These are phyloP conservation scores for Felis chaus DNA, from an alignment of 2,113 vertebrate species.

Conservation along the genomic window DNA sequence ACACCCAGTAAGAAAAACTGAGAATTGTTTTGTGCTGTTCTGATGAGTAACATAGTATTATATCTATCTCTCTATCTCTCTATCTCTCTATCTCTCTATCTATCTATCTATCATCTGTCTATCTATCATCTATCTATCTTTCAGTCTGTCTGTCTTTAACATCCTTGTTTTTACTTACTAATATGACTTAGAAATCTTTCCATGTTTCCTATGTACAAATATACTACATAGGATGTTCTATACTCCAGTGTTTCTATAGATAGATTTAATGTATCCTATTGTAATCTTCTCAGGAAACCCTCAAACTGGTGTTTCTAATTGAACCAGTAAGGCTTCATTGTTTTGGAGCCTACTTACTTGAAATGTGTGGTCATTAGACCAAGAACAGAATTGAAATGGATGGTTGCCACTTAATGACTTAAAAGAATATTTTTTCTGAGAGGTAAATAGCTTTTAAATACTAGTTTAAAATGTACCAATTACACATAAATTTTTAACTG, in stretches of 20 bases:
- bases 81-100: too few relatives aligned
- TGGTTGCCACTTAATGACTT: slow-evolving; percentile 64
- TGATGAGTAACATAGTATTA: not conserved
- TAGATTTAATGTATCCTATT: slow-evolving; percentile 26
- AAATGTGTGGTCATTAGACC: slow-evolving; percentile 70
- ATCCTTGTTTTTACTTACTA: not conserved
- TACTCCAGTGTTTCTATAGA: slow-evolving; percentile 11
- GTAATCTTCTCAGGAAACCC: slow-evolving; percentile 36
- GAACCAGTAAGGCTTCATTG: slow-evolving; percentile 52
- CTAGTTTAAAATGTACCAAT: slow-evolving; percentile 51
- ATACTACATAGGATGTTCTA: not conserved
- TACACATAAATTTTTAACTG: slow-evolving; percentile 53
- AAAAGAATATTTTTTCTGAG: slow-evolving; percentile 48
- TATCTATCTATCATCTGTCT: not conserved
- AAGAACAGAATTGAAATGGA: slow-evolving; percentile 72
- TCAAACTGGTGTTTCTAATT: slow-evolving; percentile 46
- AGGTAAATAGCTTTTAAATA: slow-evolving; percentile 66
- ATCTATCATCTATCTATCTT: too few relatives aligned
- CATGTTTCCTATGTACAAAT: not conserved
- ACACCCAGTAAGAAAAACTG: not conserved
- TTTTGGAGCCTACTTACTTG: slow-evolving; percentile 61
- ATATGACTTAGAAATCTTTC: not conserved
- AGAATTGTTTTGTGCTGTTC: not conserved
- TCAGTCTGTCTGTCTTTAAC: not conserved
- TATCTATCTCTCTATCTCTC: too few relatives aligned